Conservation (phyloP, 2,113 vertebrate species). For the Abramis brama region DNA sequence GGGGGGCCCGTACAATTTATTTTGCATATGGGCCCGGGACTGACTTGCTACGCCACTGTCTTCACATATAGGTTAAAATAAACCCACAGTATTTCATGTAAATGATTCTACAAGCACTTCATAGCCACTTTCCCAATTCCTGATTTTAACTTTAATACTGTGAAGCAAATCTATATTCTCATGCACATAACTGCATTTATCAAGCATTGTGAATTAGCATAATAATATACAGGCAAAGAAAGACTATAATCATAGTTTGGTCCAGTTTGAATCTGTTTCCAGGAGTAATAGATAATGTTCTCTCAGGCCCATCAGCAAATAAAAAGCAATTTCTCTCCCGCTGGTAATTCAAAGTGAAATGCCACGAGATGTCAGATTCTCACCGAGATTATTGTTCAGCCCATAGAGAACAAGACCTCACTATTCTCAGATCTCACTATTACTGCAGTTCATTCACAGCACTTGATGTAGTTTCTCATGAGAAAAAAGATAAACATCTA, state of each 20-base stretch:
- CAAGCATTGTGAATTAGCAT: slow-evolving; percentile 3
- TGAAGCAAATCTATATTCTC: not conserved
- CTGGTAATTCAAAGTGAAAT: slow-evolving; percentile 69
- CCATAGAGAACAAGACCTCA: slow-evolving; percentile 32
- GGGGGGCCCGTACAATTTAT: too few relatives aligned
- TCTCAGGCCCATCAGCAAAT: slow-evolving; percentile 49
- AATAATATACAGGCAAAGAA: not conserved
- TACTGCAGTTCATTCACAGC: slow-evolving; percentile 59
- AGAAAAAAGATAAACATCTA: too few relatives aligned
- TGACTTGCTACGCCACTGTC: too few relatives aligned
- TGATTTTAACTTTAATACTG: not conserved
- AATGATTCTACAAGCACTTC: not conserved
- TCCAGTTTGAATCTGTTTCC: slow-evolving; percentile 5
- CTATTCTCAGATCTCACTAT: slow-evolving; percentile 60
- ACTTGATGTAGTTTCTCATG: slow-evolving; percentile 58
- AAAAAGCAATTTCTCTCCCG: slow-evolving; percentile 70
- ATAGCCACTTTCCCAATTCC: not conserved
- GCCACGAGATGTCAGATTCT: slow-evolving; percentile 66
- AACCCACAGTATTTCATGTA: not conserved
- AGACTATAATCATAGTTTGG: not conserved
- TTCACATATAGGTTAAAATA: not conserved
- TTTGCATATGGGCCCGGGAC: too few relatives aligned
- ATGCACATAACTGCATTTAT: not conserved
- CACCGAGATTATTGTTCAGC: slow-evolving; percentile 56
- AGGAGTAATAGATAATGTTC: slow-evolving; percentile 33